phyloP scores from a whole-genome alignment of 1,140 invertebrate genomes.

The Amphibalanus amphitrite region DNA sequence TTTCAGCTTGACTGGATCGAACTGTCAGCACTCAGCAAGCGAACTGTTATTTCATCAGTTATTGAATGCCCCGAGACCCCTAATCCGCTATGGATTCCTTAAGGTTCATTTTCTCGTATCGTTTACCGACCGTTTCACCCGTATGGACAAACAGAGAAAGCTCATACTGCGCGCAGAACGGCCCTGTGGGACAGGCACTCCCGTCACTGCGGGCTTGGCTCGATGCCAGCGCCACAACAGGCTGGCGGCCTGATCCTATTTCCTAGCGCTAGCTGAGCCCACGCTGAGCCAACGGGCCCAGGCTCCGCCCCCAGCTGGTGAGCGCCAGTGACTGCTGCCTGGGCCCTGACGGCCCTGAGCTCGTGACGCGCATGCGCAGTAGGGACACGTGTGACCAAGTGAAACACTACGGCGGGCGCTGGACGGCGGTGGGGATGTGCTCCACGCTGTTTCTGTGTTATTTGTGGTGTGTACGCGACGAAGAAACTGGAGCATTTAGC shows the following conservation, averaged over 20 bases:
- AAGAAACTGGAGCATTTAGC: background rate
- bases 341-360: background rate
- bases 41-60: too few relatives aligned
- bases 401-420: background rate
- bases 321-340: constrained; percentile 1
- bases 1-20: too few relatives aligned
- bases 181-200: background rate
- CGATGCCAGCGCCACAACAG: constrained; percentile 1
- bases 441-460: background rate
- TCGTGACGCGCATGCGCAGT: background rate
- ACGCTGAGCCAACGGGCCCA: constrained; percentile 1
- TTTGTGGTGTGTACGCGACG: background rate
- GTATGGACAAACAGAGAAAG: background rate
- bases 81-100: background rate
- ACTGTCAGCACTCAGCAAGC: too few relatives aligned
- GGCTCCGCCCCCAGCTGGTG: background rate
- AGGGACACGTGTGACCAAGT: constrained; percentile 1
- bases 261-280: background rate
- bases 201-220: constrained; percentile 3
- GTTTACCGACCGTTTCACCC: background rate
- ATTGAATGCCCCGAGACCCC: background rate
- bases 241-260: background rate
- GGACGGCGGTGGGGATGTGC: background rate
- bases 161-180: background rate
- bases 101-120: background rate